A percentile compares a stretch with the other conserved stretches of the same genome.
Conservation (phyloP, 2,113 vertebrate species). For the Nibea albiflora region DNA sequence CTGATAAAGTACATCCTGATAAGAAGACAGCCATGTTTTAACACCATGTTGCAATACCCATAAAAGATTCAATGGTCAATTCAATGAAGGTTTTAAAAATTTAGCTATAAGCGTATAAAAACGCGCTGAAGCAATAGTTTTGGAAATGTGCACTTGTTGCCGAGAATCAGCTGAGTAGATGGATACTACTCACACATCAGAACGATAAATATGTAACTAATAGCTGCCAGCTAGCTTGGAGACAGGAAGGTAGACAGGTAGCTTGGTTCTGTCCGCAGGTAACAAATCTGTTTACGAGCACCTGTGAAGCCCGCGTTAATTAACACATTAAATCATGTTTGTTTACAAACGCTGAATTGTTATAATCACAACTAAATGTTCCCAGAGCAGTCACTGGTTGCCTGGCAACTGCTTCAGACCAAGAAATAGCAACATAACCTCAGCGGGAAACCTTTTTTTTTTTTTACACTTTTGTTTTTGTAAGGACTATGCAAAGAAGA, state of each 20-base stretch:
- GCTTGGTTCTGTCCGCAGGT: neutral
- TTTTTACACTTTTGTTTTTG: neutral
- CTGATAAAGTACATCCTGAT: neutral
- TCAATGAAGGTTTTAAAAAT: conserved; percentile 16
- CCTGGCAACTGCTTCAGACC: neutral
- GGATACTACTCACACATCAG: neutral
- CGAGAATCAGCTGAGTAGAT: neutral
- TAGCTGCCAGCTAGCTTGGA: neutral
- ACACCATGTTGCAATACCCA: conserved; percentile 24
- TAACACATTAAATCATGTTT: neutral
- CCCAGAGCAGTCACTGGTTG: no score
- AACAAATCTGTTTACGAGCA: neutral
- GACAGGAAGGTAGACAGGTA: neutral
- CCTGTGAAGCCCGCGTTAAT: neutral
- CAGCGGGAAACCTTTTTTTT: neutral
- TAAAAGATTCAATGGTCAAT: conserved; percentile 1
- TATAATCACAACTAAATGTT: neutral
- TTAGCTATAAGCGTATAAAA: neutral
- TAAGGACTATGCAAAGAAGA: neutral
- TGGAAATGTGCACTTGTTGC: neutral
- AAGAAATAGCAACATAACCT: neutral
- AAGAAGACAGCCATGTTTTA: conserved; percentile 9
- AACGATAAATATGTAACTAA: neutral
- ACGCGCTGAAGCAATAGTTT: neutral
- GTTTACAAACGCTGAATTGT: neutral